A percentile compares a stretch with the other conserved stretches of the same genome.
Evolutionary conservation across 2,797 vertebrate species (phyloP).

Genomic region (Falco columbarius): DNA sequence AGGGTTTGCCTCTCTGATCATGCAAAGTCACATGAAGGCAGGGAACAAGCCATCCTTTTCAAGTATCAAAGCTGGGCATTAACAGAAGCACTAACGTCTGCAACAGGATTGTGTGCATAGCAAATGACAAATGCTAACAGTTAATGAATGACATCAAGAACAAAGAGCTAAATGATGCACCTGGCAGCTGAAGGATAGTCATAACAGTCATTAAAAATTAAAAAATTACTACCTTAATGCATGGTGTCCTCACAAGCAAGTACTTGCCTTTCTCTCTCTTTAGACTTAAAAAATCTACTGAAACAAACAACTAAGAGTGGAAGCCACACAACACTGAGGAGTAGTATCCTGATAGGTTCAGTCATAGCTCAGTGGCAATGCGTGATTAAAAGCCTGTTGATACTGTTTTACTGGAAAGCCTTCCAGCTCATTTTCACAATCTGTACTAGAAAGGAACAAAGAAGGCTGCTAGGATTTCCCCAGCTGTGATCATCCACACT

Average conservation of each 20-base stretch:
- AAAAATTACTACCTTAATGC: constrained; percentile 18
- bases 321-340: not conserved
- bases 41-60: not conserved
- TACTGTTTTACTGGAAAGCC: not conserved
- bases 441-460: not conserved
- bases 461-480: not conserved
- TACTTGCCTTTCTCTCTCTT: not conserved
- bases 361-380: not conserved
- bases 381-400: not conserved
- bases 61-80: not conserved
- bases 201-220: constrained; percentile 47
- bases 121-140: not conserved
- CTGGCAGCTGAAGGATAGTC: not conserved
- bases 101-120: not conserved
- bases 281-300: not conserved
- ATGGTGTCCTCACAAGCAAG: not conserved
- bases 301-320: not conserved
- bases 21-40: not conserved
- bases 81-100: not conserved
- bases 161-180: constrained; percentile 2
- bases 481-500: not conserved
- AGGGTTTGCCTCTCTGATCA: not conserved
- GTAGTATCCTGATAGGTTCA: not conserved
- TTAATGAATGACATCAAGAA: not conserved
- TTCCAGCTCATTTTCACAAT: not conserved